Evolutionary conservation across 2,797 vertebrate genomes (phyloP), one percentile per base, ranked within the genome.

Genomic region (Triplophysa yarkandensis): DNA sequence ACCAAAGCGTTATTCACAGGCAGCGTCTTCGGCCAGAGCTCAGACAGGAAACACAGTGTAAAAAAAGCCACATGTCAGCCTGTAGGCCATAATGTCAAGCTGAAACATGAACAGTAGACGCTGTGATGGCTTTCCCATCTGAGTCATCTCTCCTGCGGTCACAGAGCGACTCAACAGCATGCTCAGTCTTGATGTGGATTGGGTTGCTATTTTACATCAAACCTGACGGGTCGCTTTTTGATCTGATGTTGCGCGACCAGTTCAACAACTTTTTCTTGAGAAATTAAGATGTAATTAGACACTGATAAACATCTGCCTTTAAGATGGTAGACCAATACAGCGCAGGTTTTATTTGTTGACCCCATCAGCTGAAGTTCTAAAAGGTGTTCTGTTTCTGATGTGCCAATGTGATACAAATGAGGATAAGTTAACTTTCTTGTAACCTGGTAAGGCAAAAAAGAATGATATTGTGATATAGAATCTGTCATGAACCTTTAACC

Each of bases 21-120:
- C 43, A 73, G 52, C 10, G 4, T 23, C 27, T 63, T 54, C 27
- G 11, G 43, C 61, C 68, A 36, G 55, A 50, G 32, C 21, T 34
- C 67, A 60, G 68, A 52, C 46, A 36, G 30, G 54, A 25, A 2
- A 62, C 28, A 34, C 27, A 4, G 27, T n/a, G 27, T 55, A 50
- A 62, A 21, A 46, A 64, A n/a, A 64, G 46, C 36, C 79, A 57
- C 68, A 44, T 16, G 25, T 3, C 2, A 17, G 25, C 43, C 69
- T 55, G 32, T 28, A 34, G 48, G 55, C 77, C 23, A 13, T n/a
- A n/a, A 23, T n/a, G 70, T 79, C 77, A 77, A 71, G 77, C 62
- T 39, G 2, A 27, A 50, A 80, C 81, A 68, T 63, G 73, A 78
- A 63, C 55, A 19, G 32, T 44, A 48, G 52, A 64, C 9, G 10